These are phyloP conservation scores for Oxyruncus cristatus DNA, from an alignment of 2,113 vertebrate genomes.

Conservation along the genomic window DNA sequence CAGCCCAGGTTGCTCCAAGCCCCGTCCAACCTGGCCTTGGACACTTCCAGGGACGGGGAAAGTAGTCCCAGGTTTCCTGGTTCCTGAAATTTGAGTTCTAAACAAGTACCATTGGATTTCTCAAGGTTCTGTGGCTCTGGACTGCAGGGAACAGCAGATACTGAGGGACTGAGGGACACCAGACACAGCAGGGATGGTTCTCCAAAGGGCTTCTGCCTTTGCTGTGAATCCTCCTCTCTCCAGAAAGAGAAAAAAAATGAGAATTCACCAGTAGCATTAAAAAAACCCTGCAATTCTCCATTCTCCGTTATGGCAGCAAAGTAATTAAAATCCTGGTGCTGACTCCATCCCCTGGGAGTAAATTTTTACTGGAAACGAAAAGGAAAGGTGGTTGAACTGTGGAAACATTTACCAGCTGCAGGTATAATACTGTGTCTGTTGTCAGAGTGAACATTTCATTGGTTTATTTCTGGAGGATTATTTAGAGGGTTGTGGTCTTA, in stretches of 20 bases:
- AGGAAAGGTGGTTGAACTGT: slow-evolving; percentile 79
- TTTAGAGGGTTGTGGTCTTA: slow-evolving; percentile 84
- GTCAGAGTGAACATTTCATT: slow-evolving; percentile 78
- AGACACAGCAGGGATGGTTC: not conserved
- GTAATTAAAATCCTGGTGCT: slow-evolving; percentile 80
- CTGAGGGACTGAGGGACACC: fast-evolving
- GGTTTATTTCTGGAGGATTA: slow-evolving; percentile 85
- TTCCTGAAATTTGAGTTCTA: not conserved
- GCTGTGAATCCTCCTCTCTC: not conserved
- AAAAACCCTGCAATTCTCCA: slow-evolving; percentile 34
- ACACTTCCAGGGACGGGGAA: not conserved
- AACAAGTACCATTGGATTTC: not conserved
- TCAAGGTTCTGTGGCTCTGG: fast-evolving
- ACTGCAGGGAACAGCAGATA: not conserved
- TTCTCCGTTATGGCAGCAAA: slow-evolving; percentile 71
- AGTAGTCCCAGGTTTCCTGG: not conserved
- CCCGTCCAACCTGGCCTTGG: not conserved
- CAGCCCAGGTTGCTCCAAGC: not conserved
- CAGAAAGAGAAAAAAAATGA: not conserved
- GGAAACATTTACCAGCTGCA: slow-evolving; percentile 84
- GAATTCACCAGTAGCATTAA: slow-evolving; percentile 36
- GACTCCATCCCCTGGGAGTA: slow-evolving; percentile 72
- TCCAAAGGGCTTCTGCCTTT: not conserved
- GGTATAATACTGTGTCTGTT: slow-evolving; percentile 82
- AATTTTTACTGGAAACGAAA: slow-evolving; percentile 81